These are phyloP conservation scores for Mamestra configurata DNA, from an alignment of 1,140 invertebrate species.

Conservation along the genomic window DNA sequence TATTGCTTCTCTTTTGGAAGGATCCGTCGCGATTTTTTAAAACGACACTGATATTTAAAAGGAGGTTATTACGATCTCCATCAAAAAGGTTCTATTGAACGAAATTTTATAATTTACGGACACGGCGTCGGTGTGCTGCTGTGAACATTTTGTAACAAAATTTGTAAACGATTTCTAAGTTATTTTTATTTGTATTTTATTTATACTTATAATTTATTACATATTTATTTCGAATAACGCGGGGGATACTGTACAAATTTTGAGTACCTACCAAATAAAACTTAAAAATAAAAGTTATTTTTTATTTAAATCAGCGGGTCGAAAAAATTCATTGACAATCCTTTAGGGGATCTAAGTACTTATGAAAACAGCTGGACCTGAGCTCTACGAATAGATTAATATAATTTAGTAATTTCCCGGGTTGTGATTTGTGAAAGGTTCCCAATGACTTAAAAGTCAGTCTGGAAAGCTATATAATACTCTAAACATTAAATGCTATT, in stretches of 20 bases:
- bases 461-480: too few species aligned
- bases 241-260: constrained; percentile 47
- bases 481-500: too few species aligned
- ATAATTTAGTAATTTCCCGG: too few species aligned
- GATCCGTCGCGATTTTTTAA: constrained; percentile 29
- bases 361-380: too few species aligned
- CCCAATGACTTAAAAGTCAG: too few species aligned
- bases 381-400: too few species aligned
- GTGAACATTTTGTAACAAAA: constrained; percentile 51
- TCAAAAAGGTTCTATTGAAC: constrained; percentile 29
- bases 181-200: constrained; percentile 58
- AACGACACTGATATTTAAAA: constrained; percentile 12
- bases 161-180: constrained; percentile 53
- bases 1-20: constrained; percentile 20
- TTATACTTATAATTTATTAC: constrained; percentile 58
- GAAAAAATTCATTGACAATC: too few species aligned
- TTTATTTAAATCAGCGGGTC: constrained; percentile 58
- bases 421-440: too few species aligned
- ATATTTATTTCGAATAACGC: constrained; percentile 51
- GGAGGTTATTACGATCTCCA: not conserved
- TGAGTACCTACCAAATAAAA: constrained; percentile 51
- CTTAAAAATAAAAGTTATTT: constrained; percentile 25
- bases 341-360: too few species aligned
- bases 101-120: constrained; percentile 26
- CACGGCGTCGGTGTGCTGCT: constrained; percentile 56